phyloP scores from a whole-genome alignment of 2,113 vertebrate species.

The Alaudala cheleensis region DNA sequence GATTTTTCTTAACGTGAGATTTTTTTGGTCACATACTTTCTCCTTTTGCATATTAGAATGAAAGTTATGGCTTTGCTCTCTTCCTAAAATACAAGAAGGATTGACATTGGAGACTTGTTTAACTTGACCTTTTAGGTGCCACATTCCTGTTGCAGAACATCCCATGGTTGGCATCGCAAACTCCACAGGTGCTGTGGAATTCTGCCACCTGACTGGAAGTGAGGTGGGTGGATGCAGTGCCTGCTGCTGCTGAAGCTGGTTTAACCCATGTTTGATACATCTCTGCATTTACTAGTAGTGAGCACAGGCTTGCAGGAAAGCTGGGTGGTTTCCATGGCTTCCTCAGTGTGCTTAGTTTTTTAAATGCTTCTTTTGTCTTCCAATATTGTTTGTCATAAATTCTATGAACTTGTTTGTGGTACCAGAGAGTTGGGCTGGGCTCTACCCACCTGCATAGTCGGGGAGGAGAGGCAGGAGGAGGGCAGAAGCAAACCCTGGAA shows the following conservation, averaged over 20 bases:
- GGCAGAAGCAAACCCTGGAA: background rate
- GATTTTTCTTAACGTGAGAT: background rate
- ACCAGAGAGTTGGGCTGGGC: background rate
- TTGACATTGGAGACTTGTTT: background rate
- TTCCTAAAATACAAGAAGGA: background rate
- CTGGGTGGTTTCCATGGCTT: background rate
- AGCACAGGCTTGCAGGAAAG: background rate
- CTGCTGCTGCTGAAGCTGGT: background rate
- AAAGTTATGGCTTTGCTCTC: background rate
- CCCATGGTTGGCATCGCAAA: constrained; percentile 83
- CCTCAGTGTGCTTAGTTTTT: background rate
- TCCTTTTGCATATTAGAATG: background rate
- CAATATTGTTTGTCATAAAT: background rate
- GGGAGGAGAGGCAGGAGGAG: background rate
- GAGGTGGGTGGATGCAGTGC: constrained; percentile 77
- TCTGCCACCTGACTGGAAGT: constrained; percentile 73
- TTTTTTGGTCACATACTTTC: background rate
- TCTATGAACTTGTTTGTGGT: background rate
- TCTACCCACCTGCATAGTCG: background rate
- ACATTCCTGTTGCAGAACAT: constrained; percentile 75
- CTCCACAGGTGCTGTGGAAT: constrained; percentile 82
- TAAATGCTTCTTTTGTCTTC: background rate
- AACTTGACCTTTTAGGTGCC: constrained; percentile 82
- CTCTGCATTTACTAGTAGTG: background rate
- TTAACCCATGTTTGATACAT: background rate